Conservation (phyloP, 2,113 vertebrate genomes). For the Anser cygnoides region DNA sequence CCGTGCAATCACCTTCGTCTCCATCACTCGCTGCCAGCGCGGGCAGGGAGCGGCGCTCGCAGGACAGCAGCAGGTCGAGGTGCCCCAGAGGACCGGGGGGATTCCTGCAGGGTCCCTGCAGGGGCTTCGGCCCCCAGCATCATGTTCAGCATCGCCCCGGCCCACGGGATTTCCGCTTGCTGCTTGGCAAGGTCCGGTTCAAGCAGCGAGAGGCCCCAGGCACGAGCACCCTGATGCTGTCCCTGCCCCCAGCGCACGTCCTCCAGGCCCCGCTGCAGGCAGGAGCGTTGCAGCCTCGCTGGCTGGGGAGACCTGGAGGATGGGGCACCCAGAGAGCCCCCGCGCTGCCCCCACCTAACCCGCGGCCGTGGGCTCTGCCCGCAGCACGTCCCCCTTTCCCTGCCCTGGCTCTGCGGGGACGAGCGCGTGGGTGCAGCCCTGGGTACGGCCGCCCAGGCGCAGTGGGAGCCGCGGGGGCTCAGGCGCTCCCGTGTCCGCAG, state of each 20-base stretch:
- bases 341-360: rapidly evolving
- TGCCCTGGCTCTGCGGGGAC: background rate
- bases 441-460: background rate
- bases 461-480: background rate
- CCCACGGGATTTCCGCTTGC: rapidly evolving
- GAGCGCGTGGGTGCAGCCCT: background rate
- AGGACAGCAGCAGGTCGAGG: rapidly evolving
- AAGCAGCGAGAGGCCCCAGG: background rate
- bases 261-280: rapidly evolving
- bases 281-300: rapidly evolving
- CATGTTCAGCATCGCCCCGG: background rate
- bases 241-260: rapidly evolving
- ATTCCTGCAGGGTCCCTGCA: background rate
- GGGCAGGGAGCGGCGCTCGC: background rate
- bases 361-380: rapidly evolving
- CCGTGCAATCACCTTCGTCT: rapidly evolving
- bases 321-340: background rate
- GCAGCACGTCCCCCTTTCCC: background rate
- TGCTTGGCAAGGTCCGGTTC: rapidly evolving
- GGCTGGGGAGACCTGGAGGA: background rate
- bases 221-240: rapidly evolving
- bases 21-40: background rate
- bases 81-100: rapidly evolving
- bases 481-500: background rate
- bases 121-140: background rate